Base-by-base conservation (phyloP, 2,113 vertebrate species). In the Eptesicus fuscus region DNA sequence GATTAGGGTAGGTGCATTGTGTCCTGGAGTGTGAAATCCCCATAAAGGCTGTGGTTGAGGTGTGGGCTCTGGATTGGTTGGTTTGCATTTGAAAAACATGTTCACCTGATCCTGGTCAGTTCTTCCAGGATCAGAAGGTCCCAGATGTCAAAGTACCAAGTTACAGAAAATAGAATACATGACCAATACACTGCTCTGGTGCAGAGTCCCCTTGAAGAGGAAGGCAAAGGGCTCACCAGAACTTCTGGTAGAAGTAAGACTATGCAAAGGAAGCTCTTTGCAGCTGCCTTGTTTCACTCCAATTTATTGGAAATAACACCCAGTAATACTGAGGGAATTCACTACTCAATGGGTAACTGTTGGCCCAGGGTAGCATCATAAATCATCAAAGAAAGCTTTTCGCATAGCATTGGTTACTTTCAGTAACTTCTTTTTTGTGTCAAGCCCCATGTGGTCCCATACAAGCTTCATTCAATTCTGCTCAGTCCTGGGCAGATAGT, bases 321-420 rank as follows among this genome's bases (percentile, higher is more conserved):
- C 85, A 90, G 71, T 17, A 5, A 12, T 0, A 0, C 22, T 35
- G 79, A 74, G n/a, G 67, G 22, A 88, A 80, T 84, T 51, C 80
- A 9, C 32, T 59, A 30, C 88, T 78, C 92, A 30, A 14, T 85
- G 49, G 53, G 7, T 53, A 65, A 2, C 0, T n/a, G n/a, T 32
- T 25, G 84, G 20, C 56, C 70, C 44, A 8, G 0, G 3, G 12
- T 20, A 23, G 37, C 22, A 8, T 84, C 63, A 92, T n/a, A 98
- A 94, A 53, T 97, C 98, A 97, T 98, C 98, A 67, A 98, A 98
- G 97, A 98, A 99, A 23, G 99, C 95, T 97, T 99, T 99, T 32
- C 98, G 98, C 98, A 99, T 98, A 63, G 98, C 98, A 0, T 98
- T 97, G 22, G 98, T 98, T 3, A 98, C 98, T 96, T 99, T 99